Evolutionary conservation across 1,140 invertebrate genomes (phyloP).

Genomic region (Acromyrmex charruanus): DNA sequence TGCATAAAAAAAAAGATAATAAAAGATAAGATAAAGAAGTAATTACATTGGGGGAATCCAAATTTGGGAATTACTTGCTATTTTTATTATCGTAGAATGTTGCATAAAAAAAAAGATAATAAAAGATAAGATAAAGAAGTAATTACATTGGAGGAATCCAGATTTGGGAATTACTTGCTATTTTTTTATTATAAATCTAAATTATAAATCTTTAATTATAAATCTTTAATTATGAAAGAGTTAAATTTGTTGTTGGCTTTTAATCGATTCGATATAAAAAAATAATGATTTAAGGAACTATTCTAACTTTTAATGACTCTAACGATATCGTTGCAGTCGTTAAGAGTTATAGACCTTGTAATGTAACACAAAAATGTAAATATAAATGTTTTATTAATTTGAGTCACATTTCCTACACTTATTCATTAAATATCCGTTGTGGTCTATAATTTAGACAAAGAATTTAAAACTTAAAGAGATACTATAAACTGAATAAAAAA

Average conservation of each 20-base stretch:
- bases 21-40: background rate
- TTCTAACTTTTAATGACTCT: too few relatives aligned
- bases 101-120: background rate
- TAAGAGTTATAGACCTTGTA: background rate
- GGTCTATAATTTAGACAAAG: background rate
- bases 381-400: background rate
- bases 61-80: background rate
- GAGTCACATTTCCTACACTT: background rate
- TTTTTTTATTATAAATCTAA: background rate
- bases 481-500: background rate
- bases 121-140: background rate
- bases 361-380: background rate
- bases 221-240: background rate
- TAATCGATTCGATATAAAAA: background rate
- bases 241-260: background rate
- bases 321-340: too few relatives aligned
- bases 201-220: background rate
- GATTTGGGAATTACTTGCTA: background rate
- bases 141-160: background rate
- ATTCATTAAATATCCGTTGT: background rate
- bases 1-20: background rate
- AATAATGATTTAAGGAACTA: background rate
- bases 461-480: background rate
- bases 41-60: background rate
- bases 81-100: background rate